These are phyloP conservation scores for Zophobas atratus DNA, from an alignment of 1,140 invertebrate species.

Conservation along the genomic window DNA sequence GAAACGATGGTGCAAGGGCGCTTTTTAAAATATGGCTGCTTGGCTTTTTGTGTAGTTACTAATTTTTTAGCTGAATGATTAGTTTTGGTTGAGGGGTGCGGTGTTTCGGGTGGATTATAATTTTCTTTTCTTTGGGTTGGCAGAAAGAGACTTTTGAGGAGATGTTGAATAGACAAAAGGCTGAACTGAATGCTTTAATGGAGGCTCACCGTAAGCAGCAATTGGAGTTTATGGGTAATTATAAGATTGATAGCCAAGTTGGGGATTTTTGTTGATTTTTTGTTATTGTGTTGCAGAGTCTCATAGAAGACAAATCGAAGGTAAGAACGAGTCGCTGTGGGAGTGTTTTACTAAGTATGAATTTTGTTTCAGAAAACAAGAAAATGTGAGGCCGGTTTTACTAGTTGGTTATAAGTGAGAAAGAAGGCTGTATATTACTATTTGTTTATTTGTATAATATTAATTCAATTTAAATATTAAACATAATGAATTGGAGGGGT, in stretches of 20 bases:
- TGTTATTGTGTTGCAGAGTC: constrained; percentile 51
- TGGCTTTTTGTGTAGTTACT: constrained; percentile 9
- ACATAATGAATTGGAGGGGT: constrained; percentile 19
- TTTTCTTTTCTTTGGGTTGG: constrained; percentile 18
- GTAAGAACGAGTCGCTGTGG: constrained; percentile 41
- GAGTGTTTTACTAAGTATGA: not conserved
- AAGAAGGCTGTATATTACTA: constrained; percentile 64
- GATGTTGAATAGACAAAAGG: constrained; percentile 67
- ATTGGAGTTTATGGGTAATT: constrained; percentile 66
- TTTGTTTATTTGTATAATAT: constrained; percentile 66
- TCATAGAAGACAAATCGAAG: constrained; percentile 59
- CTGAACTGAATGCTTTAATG: constrained; percentile 67
- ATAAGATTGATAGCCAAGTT: constrained; percentile 55
- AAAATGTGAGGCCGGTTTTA: constrained; percentile 49
- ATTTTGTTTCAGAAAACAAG: constrained; percentile 58
- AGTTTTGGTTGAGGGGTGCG: not conserved
- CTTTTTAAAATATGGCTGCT: constrained; percentile 7
- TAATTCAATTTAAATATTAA: constrained; percentile 52
- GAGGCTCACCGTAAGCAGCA: constrained; percentile 67
- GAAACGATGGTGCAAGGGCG: constrained; percentile 30
- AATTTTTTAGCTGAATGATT: not conserved
- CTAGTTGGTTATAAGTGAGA: constrained; percentile 61
- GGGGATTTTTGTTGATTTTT: constrained; percentile 54
- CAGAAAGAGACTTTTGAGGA: constrained; percentile 68
- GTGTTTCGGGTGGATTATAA: constrained; percentile 10